These are phyloP conservation scores for Camptogramma bilineatum DNA, from an alignment of 2,888 invertebrate species.

Conservation along the genomic window DNA sequence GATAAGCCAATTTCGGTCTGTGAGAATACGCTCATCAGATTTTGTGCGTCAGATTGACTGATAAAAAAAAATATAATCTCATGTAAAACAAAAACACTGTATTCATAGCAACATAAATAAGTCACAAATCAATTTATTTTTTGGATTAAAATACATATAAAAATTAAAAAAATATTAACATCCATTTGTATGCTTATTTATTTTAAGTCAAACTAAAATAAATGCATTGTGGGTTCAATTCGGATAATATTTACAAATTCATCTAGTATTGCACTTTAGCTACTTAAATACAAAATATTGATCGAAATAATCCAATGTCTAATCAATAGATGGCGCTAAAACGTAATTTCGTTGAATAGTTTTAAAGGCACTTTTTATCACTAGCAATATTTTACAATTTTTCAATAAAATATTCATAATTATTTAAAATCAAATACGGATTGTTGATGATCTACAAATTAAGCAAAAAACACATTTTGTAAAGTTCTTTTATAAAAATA, in stretches of 20 bases:
- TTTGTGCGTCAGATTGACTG: neutral
- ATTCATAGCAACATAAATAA: slow-evolving; percentile 16
- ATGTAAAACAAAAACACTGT: neutral
- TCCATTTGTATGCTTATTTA: slow-evolving; percentile 48
- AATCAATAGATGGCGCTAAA: slow-evolving; percentile 18
- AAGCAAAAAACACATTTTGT: slow-evolving; percentile 2
- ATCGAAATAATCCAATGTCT: neutral
- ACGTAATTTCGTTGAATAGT: slow-evolving; percentile 20
- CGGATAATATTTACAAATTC: slow-evolving; percentile 40
- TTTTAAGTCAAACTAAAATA: slow-evolving; percentile 56
- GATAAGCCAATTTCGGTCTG: neutral
- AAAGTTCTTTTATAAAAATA: neutral
- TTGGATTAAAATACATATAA: slow-evolving; percentile 47
- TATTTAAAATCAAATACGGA: slow-evolving; percentile 8
- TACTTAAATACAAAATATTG: slow-evolving; percentile 20
- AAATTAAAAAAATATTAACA: slow-evolving; percentile 71
- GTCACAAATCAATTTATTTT: slow-evolving; percentile 67
- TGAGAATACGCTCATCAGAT: neutral
- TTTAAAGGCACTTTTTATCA: slow-evolving; percentile 20
- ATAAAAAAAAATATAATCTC: neutral
- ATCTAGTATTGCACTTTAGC: slow-evolving; percentile 50
- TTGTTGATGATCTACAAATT: neutral
- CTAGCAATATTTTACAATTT: slow-evolving; percentile 12
- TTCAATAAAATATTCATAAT: slow-evolving; percentile 4
- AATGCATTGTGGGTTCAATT: slow-evolving; percentile 69